These are phyloP conservation scores for Cliona cf. orientalis DNA, from an alignment of 37 sponge, comb jelly and placozoan species.

Conservation along the genomic window DNA sequence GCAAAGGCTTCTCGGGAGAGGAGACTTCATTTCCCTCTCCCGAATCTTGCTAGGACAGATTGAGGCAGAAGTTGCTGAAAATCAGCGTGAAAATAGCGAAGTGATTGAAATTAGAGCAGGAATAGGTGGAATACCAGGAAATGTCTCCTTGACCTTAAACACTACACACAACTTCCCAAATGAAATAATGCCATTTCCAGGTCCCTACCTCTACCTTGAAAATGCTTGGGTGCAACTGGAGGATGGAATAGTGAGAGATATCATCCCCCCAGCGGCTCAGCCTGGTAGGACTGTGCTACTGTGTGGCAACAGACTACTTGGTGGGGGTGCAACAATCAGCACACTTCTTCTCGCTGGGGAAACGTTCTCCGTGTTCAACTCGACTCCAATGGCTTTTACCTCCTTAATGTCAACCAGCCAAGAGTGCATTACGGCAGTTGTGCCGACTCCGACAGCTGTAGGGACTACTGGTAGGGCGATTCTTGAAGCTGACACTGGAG, in stretches of 20 bases:
- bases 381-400: background rate
- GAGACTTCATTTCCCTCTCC: background rate
- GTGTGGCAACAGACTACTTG: conserved; percentile 57
- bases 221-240: conserved; percentile 53
- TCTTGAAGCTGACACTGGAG: conserved; percentile 60
- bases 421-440: conserved; percentile 39
- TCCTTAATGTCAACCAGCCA: background rate
- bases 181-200: conserved; percentile 19
- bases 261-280: conserved; percentile 62
- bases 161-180: conserved; percentile 57
- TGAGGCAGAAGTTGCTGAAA: background rate
- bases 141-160: conserved; percentile 7
- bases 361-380: background rate
- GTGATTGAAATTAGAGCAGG: conserved; percentile 14
- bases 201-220: conserved; percentile 32
- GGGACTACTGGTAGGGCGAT: background rate
- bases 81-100: too few species aligned
- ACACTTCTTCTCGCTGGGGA: conserved; percentile 18
- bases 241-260: conserved; percentile 46
- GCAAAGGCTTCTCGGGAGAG: conserved; percentile 28
- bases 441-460: conserved; percentile 3
- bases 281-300: conserved; percentile 1
- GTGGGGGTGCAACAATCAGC: conserved; percentile 46
- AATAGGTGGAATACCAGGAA: conserved; percentile 30
- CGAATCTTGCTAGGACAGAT: conserved; percentile 31